Percentiles rank a stretch among this genome's conserved stretches.
Evolutionary conservation across 35 echinoderm and acorn worm species (phyloP).

Genomic region (Anneissia japonica): DNA sequence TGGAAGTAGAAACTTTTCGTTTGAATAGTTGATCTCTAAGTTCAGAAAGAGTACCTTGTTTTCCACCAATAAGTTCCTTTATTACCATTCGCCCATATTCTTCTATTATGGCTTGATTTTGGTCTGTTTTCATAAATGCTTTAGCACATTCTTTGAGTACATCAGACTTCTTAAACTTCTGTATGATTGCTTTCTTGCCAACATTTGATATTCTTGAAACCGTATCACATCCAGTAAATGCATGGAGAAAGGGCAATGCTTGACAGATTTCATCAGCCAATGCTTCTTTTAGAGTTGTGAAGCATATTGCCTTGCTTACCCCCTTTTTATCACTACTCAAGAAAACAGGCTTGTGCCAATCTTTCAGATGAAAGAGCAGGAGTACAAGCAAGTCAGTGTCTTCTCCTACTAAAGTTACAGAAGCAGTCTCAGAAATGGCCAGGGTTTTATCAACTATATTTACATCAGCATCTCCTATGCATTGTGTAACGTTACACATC

Average conservation of each 20-base stretch:
- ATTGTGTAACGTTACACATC: neutral
- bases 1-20: neutral
- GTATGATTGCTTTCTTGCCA: slow-evolving; percentile 48
- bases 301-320: neutral
- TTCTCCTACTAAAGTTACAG: neutral
- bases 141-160: neutral
- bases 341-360: neutral
- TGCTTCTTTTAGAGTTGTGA: neutral
- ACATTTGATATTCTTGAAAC: slow-evolving; percentile 44
- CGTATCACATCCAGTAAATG: slow-evolving; percentile 57
- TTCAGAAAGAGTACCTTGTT: neutral
- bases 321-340: neutral
- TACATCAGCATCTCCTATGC: neutral
- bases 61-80: neutral
- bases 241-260: slow-evolving; percentile 38
- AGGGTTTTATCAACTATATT: neutral
- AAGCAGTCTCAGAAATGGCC: neutral
- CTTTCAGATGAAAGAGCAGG: neutral
- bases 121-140: neutral
- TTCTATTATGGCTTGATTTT: neutral
- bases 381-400: neutral
- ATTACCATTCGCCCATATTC: neutral
- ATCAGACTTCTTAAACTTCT: slow-evolving; percentile 30
- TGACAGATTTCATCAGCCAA: neutral
- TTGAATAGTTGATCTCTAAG: neutral